Percentiles rank a stretch among this genome's conserved stretches.
phyloP scores from a whole-genome alignment of 2,113 vertebrate species.

The Saccopteryx bilineata region DNA sequence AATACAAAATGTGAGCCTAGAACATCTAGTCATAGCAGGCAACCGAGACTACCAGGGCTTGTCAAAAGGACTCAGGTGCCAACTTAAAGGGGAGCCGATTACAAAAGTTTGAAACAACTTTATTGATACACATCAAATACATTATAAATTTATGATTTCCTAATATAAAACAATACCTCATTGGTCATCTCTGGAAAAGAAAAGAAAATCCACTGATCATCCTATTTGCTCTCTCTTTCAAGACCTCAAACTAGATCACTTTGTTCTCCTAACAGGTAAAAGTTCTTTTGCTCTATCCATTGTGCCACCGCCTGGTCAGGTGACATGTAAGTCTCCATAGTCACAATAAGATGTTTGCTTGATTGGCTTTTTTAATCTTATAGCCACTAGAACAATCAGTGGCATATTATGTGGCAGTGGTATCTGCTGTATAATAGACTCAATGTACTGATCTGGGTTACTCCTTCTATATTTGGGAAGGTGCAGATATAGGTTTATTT shows the following conservation, averaged over 20 bases:
- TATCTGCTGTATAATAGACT: not conserved
- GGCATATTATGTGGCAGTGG: not conserved
- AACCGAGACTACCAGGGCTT: not conserved
- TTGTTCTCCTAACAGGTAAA: slow-evolving; percentile 39
- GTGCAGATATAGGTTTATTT: not conserved
- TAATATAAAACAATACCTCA: not conserved
- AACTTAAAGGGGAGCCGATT: not conserved
- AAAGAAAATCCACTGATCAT: slow-evolving; percentile 22
- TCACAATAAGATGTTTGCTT: not conserved
- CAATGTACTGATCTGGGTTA: not conserved
- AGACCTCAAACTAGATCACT: slow-evolving; percentile 38
- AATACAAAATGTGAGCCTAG: not conserved
- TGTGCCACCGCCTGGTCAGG: too few species aligned
- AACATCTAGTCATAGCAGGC: not conserved
- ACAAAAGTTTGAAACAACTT: not conserved
- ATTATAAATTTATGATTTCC: not conserved
- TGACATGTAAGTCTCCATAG: not conserved
- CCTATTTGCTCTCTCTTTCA: not conserved
- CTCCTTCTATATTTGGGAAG: not conserved
- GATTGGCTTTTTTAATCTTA: not conserved
- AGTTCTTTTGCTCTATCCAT: slow-evolving; percentile 8
- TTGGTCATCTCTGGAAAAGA: not conserved
- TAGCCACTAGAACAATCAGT: not conserved
- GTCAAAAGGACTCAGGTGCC: not conserved
- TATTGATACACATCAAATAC: not conserved